These are phyloP conservation scores for Scyliorhinus canicula DNA, from an alignment of 2,797 vertebrate genomes.

Conservation along the genomic window DNA sequence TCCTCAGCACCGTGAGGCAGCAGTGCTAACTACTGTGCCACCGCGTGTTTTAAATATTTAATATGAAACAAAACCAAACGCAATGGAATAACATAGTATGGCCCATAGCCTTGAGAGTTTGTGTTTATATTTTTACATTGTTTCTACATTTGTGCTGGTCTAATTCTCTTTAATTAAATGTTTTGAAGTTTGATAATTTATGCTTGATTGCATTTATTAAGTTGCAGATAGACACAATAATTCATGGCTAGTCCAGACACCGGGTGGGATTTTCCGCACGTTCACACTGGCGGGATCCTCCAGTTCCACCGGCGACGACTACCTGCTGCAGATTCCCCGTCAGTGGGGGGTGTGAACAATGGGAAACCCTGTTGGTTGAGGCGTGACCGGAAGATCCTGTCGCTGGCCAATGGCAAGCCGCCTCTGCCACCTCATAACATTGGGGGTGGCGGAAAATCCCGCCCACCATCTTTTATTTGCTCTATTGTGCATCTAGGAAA, in stretches of 20 bases:
- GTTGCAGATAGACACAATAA: background rate
- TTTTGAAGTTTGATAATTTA: background rate
- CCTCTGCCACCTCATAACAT: no score
- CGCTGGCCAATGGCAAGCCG: no score
- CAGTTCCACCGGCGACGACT: no score
- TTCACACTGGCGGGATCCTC: no score
- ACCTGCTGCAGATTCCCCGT: no score
- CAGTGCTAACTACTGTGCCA: no score
- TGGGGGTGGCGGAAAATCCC: no score
- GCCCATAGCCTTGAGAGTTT: background rate
- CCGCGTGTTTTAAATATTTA: slow-evolving; percentile 6
- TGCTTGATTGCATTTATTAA: background rate
- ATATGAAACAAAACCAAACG: background rate
- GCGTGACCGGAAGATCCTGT: no score
- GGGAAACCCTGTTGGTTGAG: no score
- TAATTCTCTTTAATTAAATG: slow-evolving; percentile 12
- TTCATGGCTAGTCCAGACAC: background rate
- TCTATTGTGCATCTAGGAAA: background rate
- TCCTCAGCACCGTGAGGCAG: no score
- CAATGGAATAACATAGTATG: background rate
- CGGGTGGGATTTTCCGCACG: no score
- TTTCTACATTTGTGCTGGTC: background rate
- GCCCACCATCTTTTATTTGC: background rate
- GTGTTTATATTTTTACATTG: background rate
- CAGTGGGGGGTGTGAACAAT: no score